Evolutionary conservation across 2,888 invertebrate genomes (phyloP), one percentile per base, ranked within the genome.

Genomic region (Dryadula phaetusa): DNA sequence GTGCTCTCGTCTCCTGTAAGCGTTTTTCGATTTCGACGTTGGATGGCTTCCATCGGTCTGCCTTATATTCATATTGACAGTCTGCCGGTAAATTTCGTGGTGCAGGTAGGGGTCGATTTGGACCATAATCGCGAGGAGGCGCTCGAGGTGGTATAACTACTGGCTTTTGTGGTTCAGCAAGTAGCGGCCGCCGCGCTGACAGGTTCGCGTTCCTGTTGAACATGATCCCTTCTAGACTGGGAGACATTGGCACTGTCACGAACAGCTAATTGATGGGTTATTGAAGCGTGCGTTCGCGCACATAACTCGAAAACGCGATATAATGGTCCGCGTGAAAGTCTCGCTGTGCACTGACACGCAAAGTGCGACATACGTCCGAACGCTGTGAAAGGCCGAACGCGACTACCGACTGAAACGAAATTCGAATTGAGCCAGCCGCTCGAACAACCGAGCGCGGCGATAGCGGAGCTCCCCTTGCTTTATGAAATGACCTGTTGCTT

Each of bases 401-500:
- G 82, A 92, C 91, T 91, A 84, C n/a, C n/a, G n/a, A 75, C 67
- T 32, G 52, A 52, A 52, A 52, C 16, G 28, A 52, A 64, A 68
- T 62, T 67, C 62, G 69, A 62, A 64, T 67, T 58, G 62, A 67
- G 79, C 77, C 68, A 64, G 70, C 49, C 70, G 66, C 49, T 66
- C 68, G 66, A 32, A 49, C 77, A 76, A 73, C 75, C 63, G 70
- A 18, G 54, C 77, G 77, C 73, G 76, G 77, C 49, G 49, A 40
- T 42, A 40, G 76, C 81, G 82, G 80, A 77, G 82, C 85, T 78
- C 85, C 88, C 88, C 88, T 81, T 83, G 76, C 78, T 76, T 82
- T 82, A 85, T 82, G 87, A 90, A 90, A 88, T 90, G 90, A 92
- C 91, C 91, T 92, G 91, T 91, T 91, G 91, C 90, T 88, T 85